Evolutionary conservation across 53 echinoderm and acorn worm species (phyloP).

Genomic region (Glandiceps talaboti): DNA sequence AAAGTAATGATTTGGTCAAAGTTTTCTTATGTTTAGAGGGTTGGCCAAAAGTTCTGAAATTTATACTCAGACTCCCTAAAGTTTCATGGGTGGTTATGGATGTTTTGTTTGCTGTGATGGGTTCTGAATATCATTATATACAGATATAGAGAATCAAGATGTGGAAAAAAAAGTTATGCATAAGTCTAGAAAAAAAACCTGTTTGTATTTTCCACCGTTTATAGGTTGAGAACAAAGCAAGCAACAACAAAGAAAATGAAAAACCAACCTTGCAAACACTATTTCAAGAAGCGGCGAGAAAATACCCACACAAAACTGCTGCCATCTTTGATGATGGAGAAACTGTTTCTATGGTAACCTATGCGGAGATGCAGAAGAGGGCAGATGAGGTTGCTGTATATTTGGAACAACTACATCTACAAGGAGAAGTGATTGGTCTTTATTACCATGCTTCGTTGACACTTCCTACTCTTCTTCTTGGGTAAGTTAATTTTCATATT

Average conservation of each 20-base stretch:
- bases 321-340: conserved; percentile 56
- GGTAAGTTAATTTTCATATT: too few relatives aligned
- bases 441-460: conserved; percentile 22
- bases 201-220: too few relatives aligned
- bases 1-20: too few relatives aligned
- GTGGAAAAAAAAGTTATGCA: too few relatives aligned
- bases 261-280: conserved; percentile 37
- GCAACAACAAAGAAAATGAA: background rate
- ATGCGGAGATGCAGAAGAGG: conserved; percentile 18
- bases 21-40: too few relatives aligned
- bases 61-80: too few relatives aligned
- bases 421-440: conserved; percentile 35
- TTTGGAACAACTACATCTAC: conserved; percentile 1
- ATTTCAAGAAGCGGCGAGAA: conserved; percentile 20
- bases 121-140: too few relatives aligned
- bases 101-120: too few relatives aligned
- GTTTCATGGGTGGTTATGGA: too few relatives aligned
- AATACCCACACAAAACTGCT: conserved; percentile 28
- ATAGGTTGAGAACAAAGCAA: background rate
- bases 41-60: too few relatives aligned
- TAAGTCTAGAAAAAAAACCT: too few relatives aligned
- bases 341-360: conserved; percentile 17
- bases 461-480: conserved; percentile 36
- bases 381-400: conserved; percentile 19
- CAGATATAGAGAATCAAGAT: too few relatives aligned